Percentiles rank a stretch among this genome's conserved stretches.
Evolutionary conservation across 2,888 invertebrate genomes (phyloP).

Genomic region (Cantharis flavilabris): DNA sequence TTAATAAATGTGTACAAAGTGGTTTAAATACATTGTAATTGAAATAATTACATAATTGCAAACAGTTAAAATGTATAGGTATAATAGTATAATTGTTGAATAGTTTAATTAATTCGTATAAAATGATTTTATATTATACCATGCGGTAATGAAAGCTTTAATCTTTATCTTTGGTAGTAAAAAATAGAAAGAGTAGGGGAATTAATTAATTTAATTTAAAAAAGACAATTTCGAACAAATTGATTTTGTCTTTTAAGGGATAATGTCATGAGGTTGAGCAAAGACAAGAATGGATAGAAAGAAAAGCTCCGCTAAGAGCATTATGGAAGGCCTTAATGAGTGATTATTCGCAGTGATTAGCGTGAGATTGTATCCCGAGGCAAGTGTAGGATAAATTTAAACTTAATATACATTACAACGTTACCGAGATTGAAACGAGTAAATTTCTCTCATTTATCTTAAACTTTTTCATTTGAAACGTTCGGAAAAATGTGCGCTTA

Average conservation of each 20-base stretch:
- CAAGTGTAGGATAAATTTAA: slow-evolving; percentile 23
- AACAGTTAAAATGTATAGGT: no score
- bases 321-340: slow-evolving; percentile 33
- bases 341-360: slow-evolving; percentile 35
- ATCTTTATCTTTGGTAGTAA: neutral
- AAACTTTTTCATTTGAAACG: neutral
- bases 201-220: neutral
- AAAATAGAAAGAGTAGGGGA: neutral
- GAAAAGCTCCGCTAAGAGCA: slow-evolving; percentile 31
- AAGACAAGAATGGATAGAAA: slow-evolving; percentile 25
- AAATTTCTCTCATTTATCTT: slow-evolving; percentile 8
- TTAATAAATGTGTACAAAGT: no score
- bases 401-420: slow-evolving; percentile 15
- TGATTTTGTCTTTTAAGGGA: slow-evolving; percentile 1
- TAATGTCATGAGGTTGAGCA: slow-evolving; percentile 22
- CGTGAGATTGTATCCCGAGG: slow-evolving; percentile 31
- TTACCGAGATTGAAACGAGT: slow-evolving; percentile 4
- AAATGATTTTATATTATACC: neutral
- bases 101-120: no score
- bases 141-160: neutral
- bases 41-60: no score
- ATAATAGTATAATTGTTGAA: no score
- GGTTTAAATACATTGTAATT: no score
- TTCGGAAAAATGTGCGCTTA: slow-evolving; percentile 4
- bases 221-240: neutral